Evolutionary conservation across 2,888 invertebrate species (phyloP).

Genomic region (Thymelicus lineola): DNA sequence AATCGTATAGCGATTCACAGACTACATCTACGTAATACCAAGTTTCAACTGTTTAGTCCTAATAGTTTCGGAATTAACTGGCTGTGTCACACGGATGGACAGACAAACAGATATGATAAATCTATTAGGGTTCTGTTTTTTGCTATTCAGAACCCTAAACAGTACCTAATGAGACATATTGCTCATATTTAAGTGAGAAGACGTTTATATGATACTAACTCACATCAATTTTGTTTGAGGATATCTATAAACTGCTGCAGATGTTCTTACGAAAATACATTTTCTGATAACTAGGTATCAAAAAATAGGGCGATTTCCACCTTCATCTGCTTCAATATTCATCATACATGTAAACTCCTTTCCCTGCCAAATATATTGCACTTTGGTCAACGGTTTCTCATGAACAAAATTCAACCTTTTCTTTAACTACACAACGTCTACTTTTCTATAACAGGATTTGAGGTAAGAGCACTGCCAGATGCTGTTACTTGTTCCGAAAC

Average conservation of each 20-base stretch:
- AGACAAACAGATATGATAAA: too few species aligned
- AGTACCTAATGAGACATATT: too few species aligned
- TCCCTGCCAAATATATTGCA: constrained; percentile 37
- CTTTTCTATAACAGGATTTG: constrained; percentile 2
- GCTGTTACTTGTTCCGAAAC: constrained; percentile 33
- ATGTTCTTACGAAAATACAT: neutral
- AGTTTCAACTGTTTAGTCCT: too few species aligned
- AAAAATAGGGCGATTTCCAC: constrained; percentile 9
- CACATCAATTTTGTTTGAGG: too few species aligned
- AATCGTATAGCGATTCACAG: too few species aligned
- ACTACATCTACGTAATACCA: too few species aligned
- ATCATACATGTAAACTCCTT: constrained; percentile 38
- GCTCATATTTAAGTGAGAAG: too few species aligned
- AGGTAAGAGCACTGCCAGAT: constrained; percentile 32
- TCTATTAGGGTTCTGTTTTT: too few species aligned
- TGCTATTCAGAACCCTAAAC: too few species aligned
- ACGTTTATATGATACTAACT: too few species aligned
- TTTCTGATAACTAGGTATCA: neutral
- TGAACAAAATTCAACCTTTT: constrained; percentile 13
- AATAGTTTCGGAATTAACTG: too few species aligned
- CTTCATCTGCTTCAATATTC: constrained; percentile 33
- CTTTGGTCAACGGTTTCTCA: constrained; percentile 11
- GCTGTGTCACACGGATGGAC: too few species aligned
- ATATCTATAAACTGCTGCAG: neutral
- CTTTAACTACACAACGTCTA: neutral